Conservation (phyloP, 2,113 vertebrate genomes). For the Lepisosteus oculatus region DNA sequence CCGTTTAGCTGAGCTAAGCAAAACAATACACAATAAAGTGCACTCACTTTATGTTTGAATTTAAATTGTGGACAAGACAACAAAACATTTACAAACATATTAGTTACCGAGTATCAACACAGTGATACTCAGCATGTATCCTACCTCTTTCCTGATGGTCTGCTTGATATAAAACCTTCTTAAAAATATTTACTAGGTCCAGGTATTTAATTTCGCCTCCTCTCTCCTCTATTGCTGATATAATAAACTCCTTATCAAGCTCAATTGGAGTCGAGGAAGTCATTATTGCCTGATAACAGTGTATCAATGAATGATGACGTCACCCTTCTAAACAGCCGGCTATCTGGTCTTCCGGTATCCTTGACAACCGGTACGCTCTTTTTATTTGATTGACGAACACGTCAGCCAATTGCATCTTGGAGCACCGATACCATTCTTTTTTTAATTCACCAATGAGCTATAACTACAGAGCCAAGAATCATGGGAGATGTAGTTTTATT, state of each 20-base stretch:
- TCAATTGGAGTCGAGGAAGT: constrained; percentile 40
- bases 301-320: constrained; percentile 49
- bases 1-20: too few relatives aligned
- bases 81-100: too few relatives aligned
- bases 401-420: constrained; percentile 25
- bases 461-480: background rate
- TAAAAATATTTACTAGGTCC: constrained; percentile 23
- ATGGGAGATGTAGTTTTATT: constrained; percentile 16
- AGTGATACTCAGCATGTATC: background rate
- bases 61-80: too few relatives aligned
- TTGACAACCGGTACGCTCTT: constrained; percentile 44
- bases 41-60: too few relatives aligned
- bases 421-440: constrained; percentile 8
- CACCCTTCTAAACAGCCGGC: constrained; percentile 24
- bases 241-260: constrained; percentile 39
- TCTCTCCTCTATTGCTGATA: constrained; percentile 38
- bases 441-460: constrained; percentile 21
- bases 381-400: constrained; percentile 36
- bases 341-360: constrained; percentile 49
- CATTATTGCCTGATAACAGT: constrained; percentile 51
- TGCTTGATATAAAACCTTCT: constrained; percentile 10
- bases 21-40: too few relatives aligned
- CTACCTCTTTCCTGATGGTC: constrained; percentile 32
- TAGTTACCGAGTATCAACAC: background rate
- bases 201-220: constrained; percentile 43